phyloP scores from a whole-genome alignment of 1,140 invertebrate genomes.

The Heterodera schachtii region DNA sequence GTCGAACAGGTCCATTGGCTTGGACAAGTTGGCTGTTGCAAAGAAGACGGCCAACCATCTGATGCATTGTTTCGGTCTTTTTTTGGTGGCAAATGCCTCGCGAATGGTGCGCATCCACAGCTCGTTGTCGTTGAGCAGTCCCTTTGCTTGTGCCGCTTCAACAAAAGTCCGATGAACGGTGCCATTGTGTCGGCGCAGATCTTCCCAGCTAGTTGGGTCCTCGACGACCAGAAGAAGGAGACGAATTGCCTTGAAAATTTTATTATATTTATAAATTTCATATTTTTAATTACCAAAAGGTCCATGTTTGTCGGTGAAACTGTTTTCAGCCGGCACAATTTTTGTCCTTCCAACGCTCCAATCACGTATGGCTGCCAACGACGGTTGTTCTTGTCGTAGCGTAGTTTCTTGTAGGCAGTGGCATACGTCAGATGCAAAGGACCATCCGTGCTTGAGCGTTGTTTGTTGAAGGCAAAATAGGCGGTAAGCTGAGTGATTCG shows the following conservation, averaged over 20 bases:
- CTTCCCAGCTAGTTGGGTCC: constrained; percentile 7
- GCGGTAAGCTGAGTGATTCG: not conserved
- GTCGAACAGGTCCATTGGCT: not conserved
- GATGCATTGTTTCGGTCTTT: not conserved
- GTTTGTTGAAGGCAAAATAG: not conserved
- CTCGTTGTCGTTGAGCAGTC: not conserved
- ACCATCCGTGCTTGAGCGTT: not conserved
- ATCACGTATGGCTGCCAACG: not conserved
- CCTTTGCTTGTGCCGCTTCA: not conserved
- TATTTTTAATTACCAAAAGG: not conserved
- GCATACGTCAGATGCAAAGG: not conserved
- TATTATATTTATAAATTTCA: not conserved
- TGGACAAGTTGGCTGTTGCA: not conserved
- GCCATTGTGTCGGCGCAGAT: not conserved
- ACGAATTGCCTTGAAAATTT: not conserved
- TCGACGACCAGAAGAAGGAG: not conserved
- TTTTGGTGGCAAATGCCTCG: not conserved
- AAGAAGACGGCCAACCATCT: not conserved
- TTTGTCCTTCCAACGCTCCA: not conserved
- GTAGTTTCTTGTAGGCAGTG: not conserved
- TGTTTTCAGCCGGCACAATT: not conserved
- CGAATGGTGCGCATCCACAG: not conserved
- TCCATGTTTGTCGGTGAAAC: not conserved
- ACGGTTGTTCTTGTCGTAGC: not conserved
- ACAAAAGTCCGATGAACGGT: not conserved